phyloP scores from a whole-genome alignment of 2,113 vertebrate species.

The Phrynocephalus versicolor region DNA sequence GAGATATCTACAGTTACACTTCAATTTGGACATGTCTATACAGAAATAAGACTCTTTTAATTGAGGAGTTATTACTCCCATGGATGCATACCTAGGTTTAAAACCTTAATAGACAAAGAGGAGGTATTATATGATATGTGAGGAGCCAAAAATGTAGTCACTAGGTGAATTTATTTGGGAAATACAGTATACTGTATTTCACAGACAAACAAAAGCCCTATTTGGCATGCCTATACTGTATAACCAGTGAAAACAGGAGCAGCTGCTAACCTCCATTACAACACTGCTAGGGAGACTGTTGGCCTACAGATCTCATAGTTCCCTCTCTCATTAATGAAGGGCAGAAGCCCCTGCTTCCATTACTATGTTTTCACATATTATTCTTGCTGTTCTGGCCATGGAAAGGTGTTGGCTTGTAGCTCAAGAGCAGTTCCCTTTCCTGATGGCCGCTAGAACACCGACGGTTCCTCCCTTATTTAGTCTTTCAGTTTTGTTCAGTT shows the following conservation, averaged over 20 bases:
- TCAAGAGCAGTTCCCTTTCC: neutral
- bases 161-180: neutral
- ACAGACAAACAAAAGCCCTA: neutral
- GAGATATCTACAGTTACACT: no score
- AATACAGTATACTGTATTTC: neutral
- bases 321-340: neutral
- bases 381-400: neutral
- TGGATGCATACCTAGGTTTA: neutral
- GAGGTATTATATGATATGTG: no score
- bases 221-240: no score
- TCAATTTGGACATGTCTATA: neutral
- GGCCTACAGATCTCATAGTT: no score
- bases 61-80: neutral
- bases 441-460: neutral
- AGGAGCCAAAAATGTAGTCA: neutral
- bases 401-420: neutral
- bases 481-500: neutral
- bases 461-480: neutral
- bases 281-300: neutral
- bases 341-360: neutral
- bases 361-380: neutral
- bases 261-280: neutral
- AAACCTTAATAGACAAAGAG: neutral
- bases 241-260: neutral
- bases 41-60: neutral